These are phyloP conservation scores for Kryptolebias ocellatus DNA, from an alignment of 2,797 vertebrate genomes.

Conservation along the genomic window DNA sequence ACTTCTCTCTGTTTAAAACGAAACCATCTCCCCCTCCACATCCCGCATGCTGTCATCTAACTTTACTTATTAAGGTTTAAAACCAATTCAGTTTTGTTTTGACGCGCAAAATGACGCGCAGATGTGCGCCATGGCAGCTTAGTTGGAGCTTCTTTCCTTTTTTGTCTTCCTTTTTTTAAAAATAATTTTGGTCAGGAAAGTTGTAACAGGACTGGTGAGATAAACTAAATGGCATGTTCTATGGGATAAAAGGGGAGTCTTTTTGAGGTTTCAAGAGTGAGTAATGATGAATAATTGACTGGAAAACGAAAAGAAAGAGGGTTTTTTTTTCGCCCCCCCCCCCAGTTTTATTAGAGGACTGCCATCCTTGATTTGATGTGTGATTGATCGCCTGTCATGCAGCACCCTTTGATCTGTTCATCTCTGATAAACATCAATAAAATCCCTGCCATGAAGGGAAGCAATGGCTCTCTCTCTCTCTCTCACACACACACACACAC, in stretches of 20 bases:
- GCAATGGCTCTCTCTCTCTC: conserved; percentile 78
- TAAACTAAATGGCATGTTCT: conserved; percentile 74
- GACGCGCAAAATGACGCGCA: conserved; percentile 56
- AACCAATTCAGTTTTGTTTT: conserved; percentile 22
- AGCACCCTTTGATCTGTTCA: conserved; percentile 99
- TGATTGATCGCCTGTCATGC: conserved; percentile 99
- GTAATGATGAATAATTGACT: conserved; percentile 83
- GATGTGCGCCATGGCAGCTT: conserved; percentile 47
- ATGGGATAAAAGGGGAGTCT: conserved; percentile 64
- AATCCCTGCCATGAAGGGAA: conserved; percentile 92
- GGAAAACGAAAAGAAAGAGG: conserved; percentile 61
- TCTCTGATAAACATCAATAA: conserved; percentile 99
- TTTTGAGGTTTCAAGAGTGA: conserved; percentile 78
- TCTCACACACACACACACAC: conserved; percentile 73
- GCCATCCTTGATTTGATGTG: conserved; percentile 98
- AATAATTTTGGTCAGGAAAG: conserved; percentile 52
- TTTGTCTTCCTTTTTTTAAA: not conserved
- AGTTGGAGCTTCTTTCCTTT: conserved; percentile 16
- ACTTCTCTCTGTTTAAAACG: conserved; percentile 24
- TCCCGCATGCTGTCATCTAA: conserved; percentile 52
- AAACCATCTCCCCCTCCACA: conserved; percentile 11
- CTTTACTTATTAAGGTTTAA: conserved; percentile 18
- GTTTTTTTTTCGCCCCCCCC: conserved; percentile 78
- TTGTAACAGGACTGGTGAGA: conserved; percentile 65
- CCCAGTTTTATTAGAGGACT: conserved; percentile 97